phyloP scores from a whole-genome alignment of 2,888 invertebrate species.

The Maniola hyperantus region DNA sequence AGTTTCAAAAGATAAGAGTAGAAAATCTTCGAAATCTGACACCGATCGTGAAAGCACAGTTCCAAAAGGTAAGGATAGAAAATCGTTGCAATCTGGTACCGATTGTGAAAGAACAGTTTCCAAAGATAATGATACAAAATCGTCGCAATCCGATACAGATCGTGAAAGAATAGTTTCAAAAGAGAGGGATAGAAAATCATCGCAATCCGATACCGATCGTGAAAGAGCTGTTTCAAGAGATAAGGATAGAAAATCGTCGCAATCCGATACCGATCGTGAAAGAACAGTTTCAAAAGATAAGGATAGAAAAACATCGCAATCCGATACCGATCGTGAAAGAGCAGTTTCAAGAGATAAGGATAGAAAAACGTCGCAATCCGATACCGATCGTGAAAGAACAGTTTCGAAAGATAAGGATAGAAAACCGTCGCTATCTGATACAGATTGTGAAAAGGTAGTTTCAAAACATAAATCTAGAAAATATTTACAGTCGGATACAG shows the following conservation, averaged over 20 bases:
- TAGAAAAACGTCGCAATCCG: conserved; percentile 13
- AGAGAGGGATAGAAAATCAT: neutral
- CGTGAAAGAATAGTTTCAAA: neutral
- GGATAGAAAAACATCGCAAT: conserved; percentile 9
- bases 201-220: neutral
- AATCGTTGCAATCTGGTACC: conserved; percentile 1
- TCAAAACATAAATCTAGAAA: conserved; percentile 41
- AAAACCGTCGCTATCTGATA: conserved; percentile 2
- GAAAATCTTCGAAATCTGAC: conserved; percentile 32
- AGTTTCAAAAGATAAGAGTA: conserved; percentile 39
- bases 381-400: neutral
- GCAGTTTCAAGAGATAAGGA: conserved; percentile 39
- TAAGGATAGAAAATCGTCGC: conserved; percentile 39
- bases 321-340: neutral
- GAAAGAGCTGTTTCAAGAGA: conserved; percentile 22
- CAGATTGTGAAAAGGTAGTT: conserved; percentile 11
- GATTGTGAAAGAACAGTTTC: neutral
- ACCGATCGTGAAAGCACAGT: conserved; percentile 21
- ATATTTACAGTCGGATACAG: conserved; percentile 23
- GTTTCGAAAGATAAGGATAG: conserved; percentile 4
- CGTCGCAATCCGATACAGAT: conserved; percentile 19
- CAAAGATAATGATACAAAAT: conserved; percentile 27
- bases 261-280: conserved; percentile 28
- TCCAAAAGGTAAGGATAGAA: conserved; percentile 20
- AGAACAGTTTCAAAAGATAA: conserved; percentile 20